Conservation (phyloP, 1,140 invertebrate genomes). For the Apolygus lucorum region DNA sequence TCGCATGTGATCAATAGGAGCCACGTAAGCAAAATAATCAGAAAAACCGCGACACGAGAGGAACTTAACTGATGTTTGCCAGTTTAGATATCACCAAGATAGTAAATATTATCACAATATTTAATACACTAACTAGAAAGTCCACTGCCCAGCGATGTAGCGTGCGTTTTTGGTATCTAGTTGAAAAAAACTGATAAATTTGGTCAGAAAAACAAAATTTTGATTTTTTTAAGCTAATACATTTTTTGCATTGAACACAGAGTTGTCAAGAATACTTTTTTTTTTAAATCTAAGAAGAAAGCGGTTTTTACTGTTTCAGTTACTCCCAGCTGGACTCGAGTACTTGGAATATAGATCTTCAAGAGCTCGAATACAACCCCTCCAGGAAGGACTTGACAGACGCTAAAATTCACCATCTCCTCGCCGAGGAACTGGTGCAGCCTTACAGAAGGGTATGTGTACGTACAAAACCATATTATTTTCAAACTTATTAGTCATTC, state of each 20-base stretch:
- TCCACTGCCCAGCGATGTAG: too few relatives aligned
- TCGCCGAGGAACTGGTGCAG: slow-evolving; percentile 83
- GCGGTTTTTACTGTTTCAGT: slow-evolving; percentile 55
- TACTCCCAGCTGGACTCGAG: slow-evolving; percentile 69
- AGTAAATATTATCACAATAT: too few relatives aligned
- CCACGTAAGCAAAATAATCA: too few relatives aligned
- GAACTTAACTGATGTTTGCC: too few relatives aligned
- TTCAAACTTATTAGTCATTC: not conserved
- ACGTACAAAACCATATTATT: not conserved
- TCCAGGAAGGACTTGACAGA: slow-evolving; percentile 85
- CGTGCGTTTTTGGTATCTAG: too few relatives aligned
- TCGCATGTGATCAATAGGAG: too few relatives aligned
- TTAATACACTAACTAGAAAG: too few relatives aligned
- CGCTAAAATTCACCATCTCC: slow-evolving; percentile 83
- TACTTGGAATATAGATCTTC: slow-evolving; percentile 83
- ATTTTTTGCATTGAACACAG: not conserved
- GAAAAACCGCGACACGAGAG: too few relatives aligned
- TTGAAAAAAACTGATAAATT: too few relatives aligned
- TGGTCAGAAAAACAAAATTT: not conserved
- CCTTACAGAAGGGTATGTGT: slow-evolving; percentile 71
- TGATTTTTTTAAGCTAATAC: not conserved
- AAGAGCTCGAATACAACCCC: slow-evolving; percentile 85
- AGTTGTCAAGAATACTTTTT: not conserved
- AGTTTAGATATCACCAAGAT: too few relatives aligned
- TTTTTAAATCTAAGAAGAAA: too few relatives aligned